These are phyloP conservation scores for Leptopilina syphax DNA, from an alignment of 2,888 invertebrate genomes.

Conservation along the genomic window DNA sequence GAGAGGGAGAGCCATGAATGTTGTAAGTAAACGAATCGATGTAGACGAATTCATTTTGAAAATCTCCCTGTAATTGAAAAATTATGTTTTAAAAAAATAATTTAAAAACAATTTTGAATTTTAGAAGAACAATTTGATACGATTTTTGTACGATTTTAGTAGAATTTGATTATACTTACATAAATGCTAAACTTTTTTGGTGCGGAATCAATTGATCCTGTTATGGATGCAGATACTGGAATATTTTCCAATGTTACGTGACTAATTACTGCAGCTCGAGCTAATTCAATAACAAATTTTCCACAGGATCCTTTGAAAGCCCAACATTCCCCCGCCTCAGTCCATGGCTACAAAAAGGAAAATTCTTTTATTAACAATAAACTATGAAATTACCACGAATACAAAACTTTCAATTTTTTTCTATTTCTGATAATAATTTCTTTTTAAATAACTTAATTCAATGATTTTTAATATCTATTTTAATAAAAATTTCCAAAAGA, in stretches of 20 bases:
- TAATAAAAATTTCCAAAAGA: too few species aligned
- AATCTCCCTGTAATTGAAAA: conserved; percentile 55
- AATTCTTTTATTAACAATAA: too few species aligned
- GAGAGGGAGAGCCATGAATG: conserved; percentile 61
- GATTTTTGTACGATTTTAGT: too few species aligned
- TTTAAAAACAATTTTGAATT: conserved; percentile 14
- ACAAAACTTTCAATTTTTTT: too few species aligned
- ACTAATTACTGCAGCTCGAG: conserved; percentile 76
- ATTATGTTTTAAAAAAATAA: conserved; percentile 14
- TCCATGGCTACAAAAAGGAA: conserved; percentile 63
- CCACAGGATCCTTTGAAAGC: conserved; percentile 79
- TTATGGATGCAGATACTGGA: conserved; percentile 77
- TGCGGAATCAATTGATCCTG: conserved; percentile 79
- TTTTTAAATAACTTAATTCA: too few species aligned
- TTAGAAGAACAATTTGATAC: neutral
- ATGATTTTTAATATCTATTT: too few species aligned
- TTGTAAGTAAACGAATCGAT: conserved; percentile 63
- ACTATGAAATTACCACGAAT: too few species aligned
- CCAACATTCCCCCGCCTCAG: conserved; percentile 81
- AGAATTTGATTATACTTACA: conserved; percentile 55
- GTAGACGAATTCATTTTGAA: conserved; percentile 53
- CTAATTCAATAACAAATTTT: conserved; percentile 67
- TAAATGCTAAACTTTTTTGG: conserved; percentile 77
- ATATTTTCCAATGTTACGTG: conserved; percentile 81
- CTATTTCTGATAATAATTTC: too few species aligned